A percentile compares a stretch with the other conserved stretches of the same genome.
Conservation (phyloP, 92 coral and sea anemone species). For the Montipora capitata region DNA sequence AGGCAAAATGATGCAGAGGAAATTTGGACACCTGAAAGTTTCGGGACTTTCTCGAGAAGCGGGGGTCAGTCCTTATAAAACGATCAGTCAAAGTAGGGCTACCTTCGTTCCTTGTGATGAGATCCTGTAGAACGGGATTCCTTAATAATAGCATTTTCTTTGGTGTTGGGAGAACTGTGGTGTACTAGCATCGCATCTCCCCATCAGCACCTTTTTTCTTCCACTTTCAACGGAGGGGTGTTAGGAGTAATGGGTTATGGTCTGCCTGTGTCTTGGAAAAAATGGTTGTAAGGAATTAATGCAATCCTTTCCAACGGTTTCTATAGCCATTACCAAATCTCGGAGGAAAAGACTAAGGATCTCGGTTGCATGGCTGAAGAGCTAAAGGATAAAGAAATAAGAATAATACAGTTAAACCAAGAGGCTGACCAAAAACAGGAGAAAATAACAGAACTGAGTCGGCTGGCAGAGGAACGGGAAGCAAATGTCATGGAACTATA, state of each 20-base stretch:
- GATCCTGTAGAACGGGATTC: no score
- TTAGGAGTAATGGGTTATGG: no score
- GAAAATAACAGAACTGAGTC: constrained; percentile 52
- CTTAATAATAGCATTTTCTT: not conserved
- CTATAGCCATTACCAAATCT: constrained; percentile 36
- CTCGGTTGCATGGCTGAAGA: constrained; percentile 22
- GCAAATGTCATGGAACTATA: constrained; percentile 43
- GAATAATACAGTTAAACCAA: constrained; percentile 29
- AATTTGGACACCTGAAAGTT: no score
- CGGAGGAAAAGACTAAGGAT: constrained; percentile 54
- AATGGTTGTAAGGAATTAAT: no score
- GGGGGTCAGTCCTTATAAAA: no score
- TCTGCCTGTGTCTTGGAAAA: no score
- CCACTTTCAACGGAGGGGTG: no score
- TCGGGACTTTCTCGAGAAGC: no score
- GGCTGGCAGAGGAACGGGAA: constrained; percentile 53
- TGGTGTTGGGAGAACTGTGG: not conserved
- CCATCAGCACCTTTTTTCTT: no score
- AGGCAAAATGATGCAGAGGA: no score
- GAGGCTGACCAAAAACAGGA: constrained; percentile 40
- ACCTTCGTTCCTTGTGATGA: no score
- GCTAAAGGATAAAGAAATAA: constrained; percentile 23
- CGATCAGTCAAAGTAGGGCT: no score
- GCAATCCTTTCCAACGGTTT: not conserved
- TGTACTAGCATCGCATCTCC: not conserved